Evolutionary conservation across 2,888 invertebrate genomes (phyloP), one percentile per base, ranked within the genome.

Genomic region (Microctonus hyperodae): DNA sequence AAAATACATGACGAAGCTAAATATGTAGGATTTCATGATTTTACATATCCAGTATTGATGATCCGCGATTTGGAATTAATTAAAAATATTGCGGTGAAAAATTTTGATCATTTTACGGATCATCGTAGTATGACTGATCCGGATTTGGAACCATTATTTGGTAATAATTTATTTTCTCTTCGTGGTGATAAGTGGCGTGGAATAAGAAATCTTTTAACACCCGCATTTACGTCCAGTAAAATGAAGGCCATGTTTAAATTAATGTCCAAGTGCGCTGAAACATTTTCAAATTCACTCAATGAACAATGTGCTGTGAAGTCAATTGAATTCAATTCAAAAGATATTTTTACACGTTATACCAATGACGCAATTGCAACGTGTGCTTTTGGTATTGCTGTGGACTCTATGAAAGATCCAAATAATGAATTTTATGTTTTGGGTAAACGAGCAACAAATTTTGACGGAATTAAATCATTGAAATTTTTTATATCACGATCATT

Each of bases 201-300:
- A 4, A 85, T 88, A 84, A 78, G 88, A 22, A 78, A 80, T 0
- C 83, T 86, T 0, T 72, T 88, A 23, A 87, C 86, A 23, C 88
- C 88, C 0, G 86, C 87, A 0, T 89, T 88, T 77, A 88, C 88
- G 0, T 83, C 86, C 7, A 86, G 87, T 61, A 88, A 88, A 78
- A 87, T 89, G 86, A 85, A 85, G 50, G 73, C 78, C 1, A 87
- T 88, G 86, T 82, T 87, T 75, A 85, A 85, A 0, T 80, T 87
- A 64, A 87, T 88, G 72, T 72, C 73, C 0, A 78, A 79, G 4
- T 81, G 81, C 58, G 82, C 80, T 1, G 69, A 59, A 22, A 77
- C 75, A 23, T 81, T 83, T 62, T 70, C 76, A 1, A 66, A 78
- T 3, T 75, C 75, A 59, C 69, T 83, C 7, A n/a, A 65, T 2